phyloP scores from a whole-genome alignment of 2,888 invertebrate species.

The Rapana venosa region DNA sequence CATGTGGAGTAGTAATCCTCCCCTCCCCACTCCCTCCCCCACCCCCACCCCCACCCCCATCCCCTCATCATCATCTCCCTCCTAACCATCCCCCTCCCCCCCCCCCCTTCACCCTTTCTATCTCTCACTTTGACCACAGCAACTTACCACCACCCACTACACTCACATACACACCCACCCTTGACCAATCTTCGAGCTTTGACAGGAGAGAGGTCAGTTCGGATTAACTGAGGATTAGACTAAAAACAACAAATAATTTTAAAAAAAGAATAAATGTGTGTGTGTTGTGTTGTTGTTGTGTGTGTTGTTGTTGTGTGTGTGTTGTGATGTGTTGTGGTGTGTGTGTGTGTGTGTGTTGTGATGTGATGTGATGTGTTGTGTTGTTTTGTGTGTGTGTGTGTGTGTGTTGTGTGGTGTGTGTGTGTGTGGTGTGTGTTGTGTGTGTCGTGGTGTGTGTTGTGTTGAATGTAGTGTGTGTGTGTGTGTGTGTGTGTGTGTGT shows the following conservation, averaged over 20 bases:
- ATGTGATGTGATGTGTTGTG: too few relatives aligned
- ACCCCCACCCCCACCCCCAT: not conserved
- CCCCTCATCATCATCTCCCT: not conserved
- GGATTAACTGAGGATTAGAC: not conserved
- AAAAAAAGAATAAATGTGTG: not conserved
- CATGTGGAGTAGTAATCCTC: conserved; percentile 3
- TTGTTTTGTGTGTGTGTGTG: too few relatives aligned
- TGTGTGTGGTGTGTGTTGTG: too few relatives aligned
- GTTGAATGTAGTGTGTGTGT: conserved; percentile 22
- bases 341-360: too few relatives aligned
- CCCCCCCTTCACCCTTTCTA: too few relatives aligned
- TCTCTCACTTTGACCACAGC: too few relatives aligned
- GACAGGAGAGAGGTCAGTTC: not conserved
- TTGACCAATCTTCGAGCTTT: too few relatives aligned
- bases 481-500: not conserved
- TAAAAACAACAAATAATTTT: too few relatives aligned
- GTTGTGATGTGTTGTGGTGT: too few relatives aligned
- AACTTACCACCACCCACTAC: too few relatives aligned
- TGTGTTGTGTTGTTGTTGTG: conserved; percentile 20
- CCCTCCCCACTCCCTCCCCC: not conserved
- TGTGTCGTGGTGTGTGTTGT: not conserved
- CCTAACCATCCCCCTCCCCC: not conserved
- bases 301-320: not conserved
- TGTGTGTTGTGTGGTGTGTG: too few relatives aligned
- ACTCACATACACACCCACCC: too few relatives aligned